Evolutionary conservation across 2,113 vertebrate species (phyloP).

Genomic region (Actenoides lindsayi): DNA sequence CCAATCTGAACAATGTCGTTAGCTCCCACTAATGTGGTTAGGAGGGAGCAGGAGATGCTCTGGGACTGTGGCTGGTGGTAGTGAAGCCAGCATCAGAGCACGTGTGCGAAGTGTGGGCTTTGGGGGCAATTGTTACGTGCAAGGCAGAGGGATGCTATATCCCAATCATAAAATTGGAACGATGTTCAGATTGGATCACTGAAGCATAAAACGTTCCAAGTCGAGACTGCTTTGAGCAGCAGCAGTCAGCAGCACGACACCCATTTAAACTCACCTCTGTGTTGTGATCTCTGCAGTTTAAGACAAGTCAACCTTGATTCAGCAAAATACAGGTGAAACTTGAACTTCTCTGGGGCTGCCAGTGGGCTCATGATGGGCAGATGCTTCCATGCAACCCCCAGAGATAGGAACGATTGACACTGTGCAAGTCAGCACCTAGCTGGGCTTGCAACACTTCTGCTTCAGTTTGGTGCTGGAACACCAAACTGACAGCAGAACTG

Average conservation of each 20-base stretch:
- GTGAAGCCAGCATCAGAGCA: neutral
- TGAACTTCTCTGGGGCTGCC: neutral
- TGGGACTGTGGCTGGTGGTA: neutral
- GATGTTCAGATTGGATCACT: neutral
- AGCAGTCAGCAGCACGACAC: accelerated
- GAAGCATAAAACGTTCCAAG: neutral
- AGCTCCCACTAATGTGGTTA: slow-evolving; percentile 21
- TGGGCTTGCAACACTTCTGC: accelerated
- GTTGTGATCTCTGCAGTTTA: neutral
- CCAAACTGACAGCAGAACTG: neutral
- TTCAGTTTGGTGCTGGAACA: neutral
- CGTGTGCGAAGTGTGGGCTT: neutral
- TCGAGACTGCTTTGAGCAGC: neutral
- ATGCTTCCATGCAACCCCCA: neutral
- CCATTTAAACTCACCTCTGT: neutral
- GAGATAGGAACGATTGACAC: neutral
- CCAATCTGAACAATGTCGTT: neutral
- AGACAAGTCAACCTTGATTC: neutral
- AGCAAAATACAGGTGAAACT: neutral
- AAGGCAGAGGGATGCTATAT: neutral
- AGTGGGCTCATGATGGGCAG: neutral
- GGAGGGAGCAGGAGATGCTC: slow-evolving; percentile 35
- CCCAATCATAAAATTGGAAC: neutral
- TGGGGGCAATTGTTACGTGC: neutral
- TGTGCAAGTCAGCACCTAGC: neutral